Evolutionary conservation across 2,113 vertebrate genomes (phyloP).

Genomic region (Bolborhynchus lineola): DNA sequence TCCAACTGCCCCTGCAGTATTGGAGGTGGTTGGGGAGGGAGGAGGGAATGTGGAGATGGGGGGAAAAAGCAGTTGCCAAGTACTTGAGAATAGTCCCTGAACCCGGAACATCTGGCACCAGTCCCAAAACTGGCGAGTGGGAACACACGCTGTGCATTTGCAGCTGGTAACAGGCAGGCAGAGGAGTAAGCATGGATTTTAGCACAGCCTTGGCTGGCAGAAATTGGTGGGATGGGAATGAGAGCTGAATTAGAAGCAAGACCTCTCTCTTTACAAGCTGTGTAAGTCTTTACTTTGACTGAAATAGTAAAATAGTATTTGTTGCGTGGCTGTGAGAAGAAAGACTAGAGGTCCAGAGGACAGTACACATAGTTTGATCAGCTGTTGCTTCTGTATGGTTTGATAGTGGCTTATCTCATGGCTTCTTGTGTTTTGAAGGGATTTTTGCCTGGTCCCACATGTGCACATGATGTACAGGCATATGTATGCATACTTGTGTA

Average conservation of each 20-base stretch:
- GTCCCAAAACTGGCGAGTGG: accelerated
- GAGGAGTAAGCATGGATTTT: background rate
- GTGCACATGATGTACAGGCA: accelerated
- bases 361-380: accelerated
- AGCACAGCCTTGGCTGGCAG: background rate
- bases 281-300: background rate
- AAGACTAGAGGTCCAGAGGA: background rate
- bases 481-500: accelerated
- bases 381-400: background rate
- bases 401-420: accelerated
- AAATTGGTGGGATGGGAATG: background rate
- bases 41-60: background rate
- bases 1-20: background rate
- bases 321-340: background rate
- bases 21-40: background rate
- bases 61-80: accelerated
- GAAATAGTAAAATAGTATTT: background rate
- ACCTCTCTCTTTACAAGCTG: background rate
- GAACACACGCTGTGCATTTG: background rate
- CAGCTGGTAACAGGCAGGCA: background rate
- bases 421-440: background rate
- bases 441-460: background rate
- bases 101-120: accelerated
- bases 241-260: background rate
- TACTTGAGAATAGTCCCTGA: accelerated